Base-by-base conservation (phyloP, 2,888 invertebrate genomes). In the Flexamia atlantica region DNA sequence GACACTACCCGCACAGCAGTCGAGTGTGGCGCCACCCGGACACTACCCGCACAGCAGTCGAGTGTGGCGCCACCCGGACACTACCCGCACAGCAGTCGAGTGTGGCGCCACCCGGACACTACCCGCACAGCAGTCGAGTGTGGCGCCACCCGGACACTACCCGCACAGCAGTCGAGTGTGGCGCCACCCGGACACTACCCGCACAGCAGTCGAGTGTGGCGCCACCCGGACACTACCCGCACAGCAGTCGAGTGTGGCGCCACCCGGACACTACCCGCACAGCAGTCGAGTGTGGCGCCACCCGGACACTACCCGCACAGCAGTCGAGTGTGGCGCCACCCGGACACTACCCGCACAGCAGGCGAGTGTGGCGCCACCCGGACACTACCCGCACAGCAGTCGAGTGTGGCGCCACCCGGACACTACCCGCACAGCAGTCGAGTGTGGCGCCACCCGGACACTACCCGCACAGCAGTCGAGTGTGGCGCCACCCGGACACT, bases 11-110 rank as follows among this genome's bases (percentile, higher is more conserved):
- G 64, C 20, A 64, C 64, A 64, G 64, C 64, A 64, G 30, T 12
- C 28, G 28, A 25, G 64, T 64, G 64, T 64, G 64, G 64, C 64
- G 64, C 64, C 64, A n/a, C n/a, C n/a, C n/a, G n/a, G n/a, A n/a
- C n/a, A n/a, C n/a, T n/a, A n/a, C n/a, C n/a, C n/a, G 64, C n/a
- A 14, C 28, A 64, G 28, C 30, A 60, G 30, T 30, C 23, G 5
- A 5, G 57, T 23, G 20, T 3, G 20, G 57, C 57, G 64, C 64
- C 64, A 64, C 3, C 64, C 30, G 30, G 64, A 4, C 64, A 30
- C 14, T 28, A 30, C 9, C 10, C 28, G 64, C 20, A 64, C 64
- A 64, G 64, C 64, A 64, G 30, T 12, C 28, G 28, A 25, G 64
- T 64, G 64, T 64, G 64, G 64, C 64, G 64, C 64, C 64, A n/a